Evolutionary conservation across 2,888 invertebrate species (phyloP).

Genomic region (Mimas tiliae): DNA sequence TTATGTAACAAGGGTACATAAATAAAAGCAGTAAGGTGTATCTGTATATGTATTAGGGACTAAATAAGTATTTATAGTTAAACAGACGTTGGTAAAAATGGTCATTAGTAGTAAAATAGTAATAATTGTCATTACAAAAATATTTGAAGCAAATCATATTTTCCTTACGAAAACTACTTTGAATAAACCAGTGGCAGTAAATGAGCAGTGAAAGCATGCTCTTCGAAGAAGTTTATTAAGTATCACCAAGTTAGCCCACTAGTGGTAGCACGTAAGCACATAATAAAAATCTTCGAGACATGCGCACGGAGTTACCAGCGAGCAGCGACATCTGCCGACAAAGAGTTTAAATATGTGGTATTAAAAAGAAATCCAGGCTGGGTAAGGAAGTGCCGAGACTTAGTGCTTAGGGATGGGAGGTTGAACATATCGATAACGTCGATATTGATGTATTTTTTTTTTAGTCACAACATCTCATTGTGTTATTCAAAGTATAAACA

Average conservation of each 20-base stretch:
- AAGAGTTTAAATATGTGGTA: conserved; percentile 79
- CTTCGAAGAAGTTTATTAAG: not conserved
- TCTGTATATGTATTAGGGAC: too few relatives aligned
- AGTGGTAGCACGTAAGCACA: conserved; percentile 14
- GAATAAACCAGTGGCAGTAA: not conserved
- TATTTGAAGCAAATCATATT: not conserved
- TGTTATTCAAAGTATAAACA: too few relatives aligned
- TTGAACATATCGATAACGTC: not conserved
- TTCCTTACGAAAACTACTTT: not conserved
- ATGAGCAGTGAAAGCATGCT: not conserved
- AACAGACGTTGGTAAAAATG: too few relatives aligned
- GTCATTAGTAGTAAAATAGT: too few relatives aligned
- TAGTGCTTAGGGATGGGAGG: conserved; percentile 53
- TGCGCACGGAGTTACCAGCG: conserved; percentile 32
- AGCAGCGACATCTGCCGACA: conserved; percentile 59
- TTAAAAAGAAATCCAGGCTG: conserved; percentile 80
- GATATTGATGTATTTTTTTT: not conserved
- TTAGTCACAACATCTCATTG: too few relatives aligned
- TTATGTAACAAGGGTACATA: too few relatives aligned
- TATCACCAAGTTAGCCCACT: conserved; percentile 10
- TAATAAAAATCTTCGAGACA: conserved; percentile 25
- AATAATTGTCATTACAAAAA: not conserved
- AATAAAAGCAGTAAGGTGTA: too few relatives aligned
- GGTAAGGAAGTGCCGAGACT: conserved; percentile 69
- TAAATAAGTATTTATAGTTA: too few relatives aligned